A percentile compares a stretch with the other conserved stretches of the same genome.
phyloP scores from a whole-genome alignment of 2,888 invertebrate genomes.

The Clivina fossor region DNA sequence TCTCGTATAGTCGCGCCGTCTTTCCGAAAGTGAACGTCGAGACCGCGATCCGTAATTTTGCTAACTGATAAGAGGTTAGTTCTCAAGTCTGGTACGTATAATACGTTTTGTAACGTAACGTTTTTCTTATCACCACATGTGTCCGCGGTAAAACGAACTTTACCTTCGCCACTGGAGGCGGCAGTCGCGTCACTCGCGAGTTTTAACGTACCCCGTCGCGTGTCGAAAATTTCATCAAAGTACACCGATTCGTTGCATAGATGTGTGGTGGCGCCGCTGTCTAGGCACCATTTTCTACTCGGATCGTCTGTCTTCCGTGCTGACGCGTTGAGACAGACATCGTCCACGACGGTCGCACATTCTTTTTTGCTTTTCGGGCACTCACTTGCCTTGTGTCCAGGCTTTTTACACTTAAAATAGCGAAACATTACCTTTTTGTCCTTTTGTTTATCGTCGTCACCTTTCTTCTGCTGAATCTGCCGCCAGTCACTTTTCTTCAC shows the following conservation, averaged over 20 bases:
- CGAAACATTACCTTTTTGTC: conserved; percentile 3
- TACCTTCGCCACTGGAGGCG: conserved; percentile 23
- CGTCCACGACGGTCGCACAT: not conserved
- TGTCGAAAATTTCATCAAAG: conserved; percentile 19
- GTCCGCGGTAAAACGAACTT: not conserved
- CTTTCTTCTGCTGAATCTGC: too few species aligned
- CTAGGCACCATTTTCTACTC: conserved; percentile 30
- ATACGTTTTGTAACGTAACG: conserved; percentile 6
- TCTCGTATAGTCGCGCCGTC: conserved; percentile 6
- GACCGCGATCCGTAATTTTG: conserved; percentile 19
- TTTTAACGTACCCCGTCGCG: conserved; percentile 13
- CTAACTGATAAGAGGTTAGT: conserved; percentile 21
- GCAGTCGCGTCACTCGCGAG: conserved; percentile 26
- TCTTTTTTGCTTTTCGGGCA: conserved; percentile 19
- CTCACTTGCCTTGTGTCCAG: conserved; percentile 27
- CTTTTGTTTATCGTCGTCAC: conserved; percentile 2
- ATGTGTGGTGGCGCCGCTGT: conserved; percentile 35
- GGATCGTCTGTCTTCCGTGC: not conserved
- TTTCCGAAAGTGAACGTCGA: conserved; percentile 8
- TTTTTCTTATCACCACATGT: conserved; percentile 1
- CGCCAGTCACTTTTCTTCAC: too few species aligned
- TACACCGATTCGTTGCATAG: conserved; percentile 28
- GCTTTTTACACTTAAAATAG: conserved; percentile 3
- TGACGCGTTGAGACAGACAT: not conserved
- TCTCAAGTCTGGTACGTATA: conserved; percentile 26